Base-by-base conservation (phyloP, 2,797 vertebrate species). In the Chrysocyon brachyurus region DNA sequence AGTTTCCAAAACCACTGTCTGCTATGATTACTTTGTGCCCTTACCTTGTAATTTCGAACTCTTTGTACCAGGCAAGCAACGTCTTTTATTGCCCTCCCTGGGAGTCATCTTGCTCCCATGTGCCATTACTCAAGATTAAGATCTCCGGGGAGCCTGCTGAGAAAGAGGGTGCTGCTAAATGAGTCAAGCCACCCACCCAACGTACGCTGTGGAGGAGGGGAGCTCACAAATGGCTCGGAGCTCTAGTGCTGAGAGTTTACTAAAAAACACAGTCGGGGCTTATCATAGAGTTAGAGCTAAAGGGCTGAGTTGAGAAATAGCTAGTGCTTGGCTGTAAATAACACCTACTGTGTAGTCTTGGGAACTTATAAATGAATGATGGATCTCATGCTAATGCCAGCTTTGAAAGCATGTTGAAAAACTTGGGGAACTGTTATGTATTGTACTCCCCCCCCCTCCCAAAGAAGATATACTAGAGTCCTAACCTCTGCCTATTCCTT, bases 1-100 rank as follows among this genome's bases (percentile, higher is more conserved):
- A 63, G 87, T 49, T 90, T 95, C 31, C 92, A 66, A 63, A 90
- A 72, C 24, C 40, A 63, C 1, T 56, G 54, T 92, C 77, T 78
- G 66, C 56, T 36, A 46, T 54, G 88, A 95, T 89, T 90, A 95
- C 46, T 22, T 8, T 56, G 52, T 5, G 17, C 26, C 59, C 22
- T 85, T 33, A 84, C 75, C 87, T 92, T 87, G 36, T 92, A 78
- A 91, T 90, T 95, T 75, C 73, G 92, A 96, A 64, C 46, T 31
- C 6, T 46, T 46, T 59, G 33, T n/a, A 86, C 14, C 28, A 73
- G 52, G 40, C 40, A 90, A 83, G 57, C 5, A 54, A 72, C n/a
- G 1, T 61, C 59, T 96, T 63, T 70, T 90, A 64, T 9, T 12
- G 22, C 28, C 28, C 68, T 77, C 75, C 54, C 73, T 87, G 17